Conservation (phyloP, 2,113 vertebrate species). For the Progne subis region DNA sequence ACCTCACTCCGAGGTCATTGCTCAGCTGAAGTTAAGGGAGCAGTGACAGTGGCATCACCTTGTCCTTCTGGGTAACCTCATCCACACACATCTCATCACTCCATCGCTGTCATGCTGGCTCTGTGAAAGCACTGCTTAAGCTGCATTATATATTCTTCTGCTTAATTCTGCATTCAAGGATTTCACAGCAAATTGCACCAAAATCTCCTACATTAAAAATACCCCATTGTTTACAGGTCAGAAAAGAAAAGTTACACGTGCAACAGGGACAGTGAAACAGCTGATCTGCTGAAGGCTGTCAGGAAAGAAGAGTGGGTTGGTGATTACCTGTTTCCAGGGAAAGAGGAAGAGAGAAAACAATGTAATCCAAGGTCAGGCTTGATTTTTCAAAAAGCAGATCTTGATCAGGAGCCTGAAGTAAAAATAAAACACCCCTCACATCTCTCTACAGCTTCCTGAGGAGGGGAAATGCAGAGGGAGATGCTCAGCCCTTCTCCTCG, state of each 20-base stretch:
- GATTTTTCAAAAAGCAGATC: neutral
- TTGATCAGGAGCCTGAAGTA: neutral
- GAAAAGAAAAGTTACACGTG: neutral
- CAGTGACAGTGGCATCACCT: neutral
- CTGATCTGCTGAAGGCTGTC: neutral
- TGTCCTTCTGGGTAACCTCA: neutral
- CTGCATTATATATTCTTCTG: neutral
- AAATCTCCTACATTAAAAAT: neutral
- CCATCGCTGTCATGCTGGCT: neutral
- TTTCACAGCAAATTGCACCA: neutral
- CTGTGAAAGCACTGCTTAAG: neutral
- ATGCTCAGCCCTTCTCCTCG: neutral
- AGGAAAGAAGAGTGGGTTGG: neutral
- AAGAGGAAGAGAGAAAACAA: rapidly evolving
- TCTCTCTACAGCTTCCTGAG: neutral
- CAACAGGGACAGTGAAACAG: neutral
- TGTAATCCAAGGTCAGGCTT: neutral
- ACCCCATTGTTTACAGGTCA: neutral
- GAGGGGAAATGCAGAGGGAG: neutral
- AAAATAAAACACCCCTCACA: neutral
- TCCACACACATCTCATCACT: neutral
- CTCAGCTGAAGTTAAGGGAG: neutral
- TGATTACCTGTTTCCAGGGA: neutral
- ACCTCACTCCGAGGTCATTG: neutral
- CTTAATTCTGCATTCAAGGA: neutral